These are phyloP conservation scores for Myodes glareolus DNA, from an alignment of 2,113 vertebrate genomes.

Conservation along the genomic window DNA sequence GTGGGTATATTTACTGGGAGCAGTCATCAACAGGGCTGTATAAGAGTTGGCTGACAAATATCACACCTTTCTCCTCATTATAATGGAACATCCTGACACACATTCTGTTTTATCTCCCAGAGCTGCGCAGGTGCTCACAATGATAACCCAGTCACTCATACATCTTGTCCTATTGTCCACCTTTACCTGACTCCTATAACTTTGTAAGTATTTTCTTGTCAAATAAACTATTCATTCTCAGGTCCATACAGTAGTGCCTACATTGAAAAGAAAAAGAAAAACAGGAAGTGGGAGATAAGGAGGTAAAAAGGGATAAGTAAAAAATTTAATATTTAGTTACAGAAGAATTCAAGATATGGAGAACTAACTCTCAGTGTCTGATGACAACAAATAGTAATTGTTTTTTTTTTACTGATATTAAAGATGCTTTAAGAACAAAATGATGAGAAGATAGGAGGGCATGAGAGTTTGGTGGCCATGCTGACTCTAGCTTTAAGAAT, in stretches of 20 bases:
- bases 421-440: neutral
- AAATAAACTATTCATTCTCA: neutral
- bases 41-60: neutral
- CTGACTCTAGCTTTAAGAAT: neutral
- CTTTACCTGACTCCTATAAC: neutral
- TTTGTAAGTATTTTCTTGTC: neutral
- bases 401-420: neutral
- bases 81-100: neutral
- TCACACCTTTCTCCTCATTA: neutral
- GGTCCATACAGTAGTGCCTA: neutral
- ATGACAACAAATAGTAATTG: neutral
- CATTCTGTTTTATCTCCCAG: neutral
- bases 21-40: neutral
- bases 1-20: neutral
- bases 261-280: neutral
- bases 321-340: neutral
- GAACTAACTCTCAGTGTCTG: neutral
- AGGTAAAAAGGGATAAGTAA: neutral
- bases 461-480: accelerated
- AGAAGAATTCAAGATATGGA: neutral
- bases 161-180: too few relatives aligned
- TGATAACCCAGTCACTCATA: neutral
- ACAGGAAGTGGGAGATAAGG: neutral
- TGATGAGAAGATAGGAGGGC: neutral
- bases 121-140: neutral